Evolutionary conservation across 2,113 vertebrate genomes (phyloP).

Genomic region (Gorsachius goisagi): DNA sequence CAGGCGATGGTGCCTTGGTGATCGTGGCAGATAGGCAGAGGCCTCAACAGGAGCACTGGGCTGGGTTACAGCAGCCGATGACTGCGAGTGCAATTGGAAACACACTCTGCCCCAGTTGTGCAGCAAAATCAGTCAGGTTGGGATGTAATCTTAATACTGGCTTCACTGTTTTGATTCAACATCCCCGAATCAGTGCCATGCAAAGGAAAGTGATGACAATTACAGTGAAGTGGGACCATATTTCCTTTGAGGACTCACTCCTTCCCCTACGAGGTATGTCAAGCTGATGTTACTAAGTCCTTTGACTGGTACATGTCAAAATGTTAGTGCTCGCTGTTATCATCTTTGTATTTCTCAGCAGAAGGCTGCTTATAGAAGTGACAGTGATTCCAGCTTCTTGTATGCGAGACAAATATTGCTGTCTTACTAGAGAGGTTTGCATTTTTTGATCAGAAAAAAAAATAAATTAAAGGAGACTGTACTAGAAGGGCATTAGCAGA

Average conservation of each 20-base stretch:
- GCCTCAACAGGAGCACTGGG: background rate
- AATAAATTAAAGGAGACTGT: background rate
- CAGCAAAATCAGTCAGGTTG: background rate
- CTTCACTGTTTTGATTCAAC: background rate
- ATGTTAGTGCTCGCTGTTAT: background rate
- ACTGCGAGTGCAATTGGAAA: background rate
- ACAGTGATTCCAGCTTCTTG: background rate
- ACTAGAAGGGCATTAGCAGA: constrained; percentile 8
- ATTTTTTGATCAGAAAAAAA: background rate
- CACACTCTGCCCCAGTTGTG: background rate
- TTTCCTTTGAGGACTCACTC: background rate
- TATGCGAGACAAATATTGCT: background rate
- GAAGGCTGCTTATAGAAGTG: background rate
- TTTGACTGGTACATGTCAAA: background rate
- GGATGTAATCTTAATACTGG: background rate
- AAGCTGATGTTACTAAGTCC: background rate
- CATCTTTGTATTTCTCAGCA: background rate
- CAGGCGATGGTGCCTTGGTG: fast-evolving
- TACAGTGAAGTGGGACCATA: background rate
- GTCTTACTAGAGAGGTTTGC: background rate
- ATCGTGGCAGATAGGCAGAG: background rate
- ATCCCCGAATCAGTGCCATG: background rate
- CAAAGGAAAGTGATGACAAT: background rate
- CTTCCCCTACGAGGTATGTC: background rate
- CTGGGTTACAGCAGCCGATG: background rate